These are phyloP conservation scores for Tetragonula clypearis DNA, from an alignment of 1,140 invertebrate species.

Conservation along the genomic window DNA sequence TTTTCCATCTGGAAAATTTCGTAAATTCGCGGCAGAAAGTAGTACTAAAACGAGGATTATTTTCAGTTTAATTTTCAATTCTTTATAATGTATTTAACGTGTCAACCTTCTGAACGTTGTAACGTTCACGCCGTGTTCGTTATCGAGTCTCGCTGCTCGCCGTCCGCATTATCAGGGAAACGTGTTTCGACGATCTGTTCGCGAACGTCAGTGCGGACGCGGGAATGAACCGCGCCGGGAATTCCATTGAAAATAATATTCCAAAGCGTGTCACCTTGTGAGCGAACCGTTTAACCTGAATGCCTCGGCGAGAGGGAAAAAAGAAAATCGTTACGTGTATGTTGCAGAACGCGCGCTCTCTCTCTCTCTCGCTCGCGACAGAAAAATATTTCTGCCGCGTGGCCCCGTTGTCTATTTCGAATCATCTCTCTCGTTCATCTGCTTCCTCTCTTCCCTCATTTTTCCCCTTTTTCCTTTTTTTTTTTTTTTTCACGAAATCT, in stretches of 20 bases:
- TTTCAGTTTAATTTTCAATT: no score
- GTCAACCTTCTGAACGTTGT: not conserved
- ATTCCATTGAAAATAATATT: conserved; percentile 25
- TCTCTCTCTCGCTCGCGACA: no score
- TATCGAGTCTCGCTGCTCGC: not conserved
- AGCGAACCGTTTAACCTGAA: not conserved
- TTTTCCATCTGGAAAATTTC: no score
- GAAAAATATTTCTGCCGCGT: conserved; percentile 9
- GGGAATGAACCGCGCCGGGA: not conserved
- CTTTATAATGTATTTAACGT: not conserved
- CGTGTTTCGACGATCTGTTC: not conserved
- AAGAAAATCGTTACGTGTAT: not conserved
- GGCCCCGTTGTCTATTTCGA: conserved; percentile 27
- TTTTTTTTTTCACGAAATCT: not conserved
- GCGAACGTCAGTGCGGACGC: not conserved
- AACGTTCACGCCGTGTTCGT: not conserved
- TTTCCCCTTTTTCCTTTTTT: no score
- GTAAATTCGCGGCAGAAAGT: no score
- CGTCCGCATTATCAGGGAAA: not conserved
- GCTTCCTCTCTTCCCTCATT: no score
- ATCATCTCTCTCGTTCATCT: not conserved
- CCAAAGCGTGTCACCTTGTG: not conserved
- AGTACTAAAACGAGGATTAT: no score
- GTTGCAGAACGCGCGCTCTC: not conserved
- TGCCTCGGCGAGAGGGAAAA: not conserved